Conservation (phyloP, 2,888 invertebrate species). For the Pyrochroa serraticornis region DNA sequence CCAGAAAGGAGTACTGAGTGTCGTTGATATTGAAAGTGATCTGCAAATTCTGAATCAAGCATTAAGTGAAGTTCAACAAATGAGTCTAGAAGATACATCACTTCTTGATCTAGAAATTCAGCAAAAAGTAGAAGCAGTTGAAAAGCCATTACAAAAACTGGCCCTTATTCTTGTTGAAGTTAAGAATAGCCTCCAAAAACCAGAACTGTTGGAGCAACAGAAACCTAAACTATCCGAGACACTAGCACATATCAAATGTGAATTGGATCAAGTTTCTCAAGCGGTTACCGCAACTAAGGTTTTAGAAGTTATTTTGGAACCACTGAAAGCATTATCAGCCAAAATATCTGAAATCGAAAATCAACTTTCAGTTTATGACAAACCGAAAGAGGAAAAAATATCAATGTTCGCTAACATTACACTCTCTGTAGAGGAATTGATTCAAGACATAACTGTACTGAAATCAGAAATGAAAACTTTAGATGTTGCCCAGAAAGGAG, state of each 20-base stretch:
- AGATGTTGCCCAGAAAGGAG: slow-evolving; percentile 25
- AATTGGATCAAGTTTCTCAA: neutral
- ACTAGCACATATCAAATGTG: neutral
- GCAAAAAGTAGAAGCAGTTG: neutral
- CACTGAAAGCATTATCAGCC: neutral
- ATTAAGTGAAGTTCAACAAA: neutral
- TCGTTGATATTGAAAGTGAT: slow-evolving; percentile 24
- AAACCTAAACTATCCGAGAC: neutral
- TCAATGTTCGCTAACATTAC: slow-evolving; percentile 15
- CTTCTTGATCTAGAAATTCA: neutral
- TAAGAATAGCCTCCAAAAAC: neutral
- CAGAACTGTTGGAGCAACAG: neutral
- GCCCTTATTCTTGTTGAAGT: neutral
- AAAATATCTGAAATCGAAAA: neutral
- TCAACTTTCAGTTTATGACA: no score
- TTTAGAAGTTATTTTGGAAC: neutral
- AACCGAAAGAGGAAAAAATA: slow-evolving; percentile 18
- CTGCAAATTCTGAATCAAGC: neutral
- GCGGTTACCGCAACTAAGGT: neutral
- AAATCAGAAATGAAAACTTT: slow-evolving; percentile 20
- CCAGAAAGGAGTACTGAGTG: slow-evolving; percentile 28
- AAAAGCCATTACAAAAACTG: neutral
- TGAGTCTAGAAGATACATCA: neutral
- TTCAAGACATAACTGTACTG: slow-evolving; percentile 23
- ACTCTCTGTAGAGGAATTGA: slow-evolving; percentile 26